Base-by-base conservation (phyloP, 2,797 vertebrate genomes). In the Parauchenoglanis ngamensis region DNA sequence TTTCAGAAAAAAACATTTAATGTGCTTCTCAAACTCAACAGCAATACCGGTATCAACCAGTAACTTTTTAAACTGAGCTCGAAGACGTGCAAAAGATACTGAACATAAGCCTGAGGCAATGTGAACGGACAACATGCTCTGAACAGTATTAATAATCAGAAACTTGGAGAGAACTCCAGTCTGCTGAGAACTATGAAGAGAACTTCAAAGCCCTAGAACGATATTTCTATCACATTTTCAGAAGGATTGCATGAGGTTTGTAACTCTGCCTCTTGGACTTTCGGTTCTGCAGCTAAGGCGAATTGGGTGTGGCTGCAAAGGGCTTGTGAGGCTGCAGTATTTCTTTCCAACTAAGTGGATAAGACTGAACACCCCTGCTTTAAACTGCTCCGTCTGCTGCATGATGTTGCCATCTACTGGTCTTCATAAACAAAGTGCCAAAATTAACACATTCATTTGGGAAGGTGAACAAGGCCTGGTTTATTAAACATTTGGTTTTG, bases 391-490 rank as follows among this genome's bases (percentile, higher is more conserved):
- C 23, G 54, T 85, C 67, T 59, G n/a, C 83, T 76, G 86, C 28
- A 86, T 25, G 65, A 86, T 87, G 76, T 83, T 87, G 90, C 87
- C 89, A 88, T 67, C 89, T 89, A 44, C 77, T 87, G 90, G 81
- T 70, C 63, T 57, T 23, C 7, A 31, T 57, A 65, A 17, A 21
- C 17, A 23, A 56, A 23, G 12, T 25, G 10, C 15, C 57, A 40
- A 21, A 35, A 76, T 54, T 13, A 67, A 52, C 4, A 77, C n/a
- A 76, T 67, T 44, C 3, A 81, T 86, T 23, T 61, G 44, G 67
- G 31, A 59, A 85, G 6, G 7, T 75, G 57, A 85, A 57, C 75
- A 70, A 84, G 4, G 17, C 40, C 63, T 44, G 67, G 23, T 85
- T 88, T 81, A 73, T 80, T 73, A 35, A 83, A 49, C 40, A 54